phyloP scores from a whole-genome alignment of 1,140 invertebrate species.

The Calephelis virginiensis region DNA sequence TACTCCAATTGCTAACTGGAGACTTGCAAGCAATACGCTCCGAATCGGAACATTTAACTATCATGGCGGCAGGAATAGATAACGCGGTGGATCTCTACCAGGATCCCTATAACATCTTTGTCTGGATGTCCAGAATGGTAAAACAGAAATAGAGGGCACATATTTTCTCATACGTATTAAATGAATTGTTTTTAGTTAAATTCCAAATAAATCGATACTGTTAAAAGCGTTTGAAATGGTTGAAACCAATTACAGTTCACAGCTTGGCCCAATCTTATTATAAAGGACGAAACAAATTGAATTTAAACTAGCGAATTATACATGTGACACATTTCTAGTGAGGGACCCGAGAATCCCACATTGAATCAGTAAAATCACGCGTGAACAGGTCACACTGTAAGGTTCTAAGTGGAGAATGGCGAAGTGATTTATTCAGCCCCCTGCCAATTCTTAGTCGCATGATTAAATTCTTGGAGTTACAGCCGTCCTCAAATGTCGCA shows the following conservation, averaged over 20 bases:
- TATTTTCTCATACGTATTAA: no score
- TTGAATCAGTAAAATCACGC: conserved; percentile 40
- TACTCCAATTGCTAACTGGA: no score
- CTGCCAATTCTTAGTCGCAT: conserved; percentile 58
- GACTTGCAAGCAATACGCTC: no score
- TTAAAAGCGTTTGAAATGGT: neutral
- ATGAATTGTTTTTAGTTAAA: no score
- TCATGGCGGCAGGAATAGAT: no score
- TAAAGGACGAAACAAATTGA: conserved; percentile 18
- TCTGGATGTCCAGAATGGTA: no score
- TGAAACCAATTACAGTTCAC: conserved; percentile 11
- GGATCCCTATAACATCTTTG: no score
- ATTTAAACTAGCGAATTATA: conserved; percentile 28
- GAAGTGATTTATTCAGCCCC: conserved; percentile 53
- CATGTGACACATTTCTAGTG: conserved; percentile 29
- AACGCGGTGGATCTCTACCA: no score
- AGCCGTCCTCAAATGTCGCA: conserved; percentile 47
- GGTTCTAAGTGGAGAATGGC: conserved; percentile 28
- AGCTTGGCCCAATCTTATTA: conserved; percentile 10
- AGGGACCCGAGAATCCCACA: conserved; percentile 31
- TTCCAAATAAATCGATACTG: neutral
- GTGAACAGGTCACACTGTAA: conserved; percentile 36
- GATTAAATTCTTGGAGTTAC: conserved; percentile 64
- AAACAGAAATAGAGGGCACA: no score
- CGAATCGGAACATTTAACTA: no score